Evolutionary conservation across 2,888 invertebrate species (phyloP).

Genomic region (Agrochola lychnidis): DNA sequence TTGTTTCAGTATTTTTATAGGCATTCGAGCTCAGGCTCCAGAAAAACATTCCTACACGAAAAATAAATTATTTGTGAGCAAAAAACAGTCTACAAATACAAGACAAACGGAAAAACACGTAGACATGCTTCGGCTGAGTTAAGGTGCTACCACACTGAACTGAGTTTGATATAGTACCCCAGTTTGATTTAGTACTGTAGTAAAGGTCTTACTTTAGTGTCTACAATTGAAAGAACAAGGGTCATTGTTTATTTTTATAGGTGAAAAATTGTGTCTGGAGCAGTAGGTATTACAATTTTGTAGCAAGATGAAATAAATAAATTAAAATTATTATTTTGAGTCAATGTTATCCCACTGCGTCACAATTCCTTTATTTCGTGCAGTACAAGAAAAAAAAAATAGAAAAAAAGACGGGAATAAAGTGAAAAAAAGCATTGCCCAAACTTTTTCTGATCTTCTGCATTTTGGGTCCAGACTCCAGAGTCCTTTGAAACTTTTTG

Average conservation of each 20-base stretch:
- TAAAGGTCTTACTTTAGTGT: background rate
- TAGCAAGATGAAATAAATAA: background rate
- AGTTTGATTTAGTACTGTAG: conserved; percentile 1
- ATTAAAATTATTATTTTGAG: background rate
- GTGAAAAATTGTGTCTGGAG: background rate
- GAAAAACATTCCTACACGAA: conserved; percentile 54
- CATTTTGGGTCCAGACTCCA: background rate
- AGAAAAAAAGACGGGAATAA: too few species aligned
- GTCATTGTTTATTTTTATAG: background rate
- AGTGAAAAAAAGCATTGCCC: too few species aligned
- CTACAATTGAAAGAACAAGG: background rate
- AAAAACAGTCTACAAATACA: conserved; percentile 51
- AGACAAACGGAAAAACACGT: conserved; percentile 52
- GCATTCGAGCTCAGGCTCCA: conserved; percentile 33
- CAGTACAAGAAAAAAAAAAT: too few species aligned
- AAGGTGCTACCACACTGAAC: conserved; percentile 27
- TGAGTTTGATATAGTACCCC: conserved; percentile 1
- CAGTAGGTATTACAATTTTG: background rate
- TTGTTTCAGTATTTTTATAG: conserved; percentile 44
- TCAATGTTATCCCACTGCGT: background rate
- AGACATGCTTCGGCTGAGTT: conserved; percentile 30
- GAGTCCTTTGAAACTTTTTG: background rate
- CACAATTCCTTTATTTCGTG: too few species aligned
- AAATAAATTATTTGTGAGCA: conserved; percentile 60
- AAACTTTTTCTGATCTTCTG: background rate